A percentile compares a stretch with the other conserved stretches of the same genome.
These are phyloP conservation scores for Peromyscus maniculatus DNA, from an alignment of 2,113 vertebrate genomes.

Conservation along the genomic window DNA sequence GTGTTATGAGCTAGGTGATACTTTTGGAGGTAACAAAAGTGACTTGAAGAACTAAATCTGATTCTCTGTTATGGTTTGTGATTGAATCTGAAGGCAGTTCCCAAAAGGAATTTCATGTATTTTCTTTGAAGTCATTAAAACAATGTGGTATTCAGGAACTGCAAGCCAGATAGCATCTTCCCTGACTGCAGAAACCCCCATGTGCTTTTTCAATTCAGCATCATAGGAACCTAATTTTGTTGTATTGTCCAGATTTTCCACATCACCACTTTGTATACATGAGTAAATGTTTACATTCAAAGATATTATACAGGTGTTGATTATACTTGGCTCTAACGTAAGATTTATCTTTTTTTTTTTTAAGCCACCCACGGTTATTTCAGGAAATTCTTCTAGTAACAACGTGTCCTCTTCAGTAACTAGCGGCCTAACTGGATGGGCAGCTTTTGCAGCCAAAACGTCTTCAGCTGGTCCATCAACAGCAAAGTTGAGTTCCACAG, in stretches of 20 bases:
- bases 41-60: constrained; percentile 37
- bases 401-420: constrained; percentile 90
- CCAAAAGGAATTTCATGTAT: not conserved
- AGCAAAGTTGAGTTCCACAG: constrained; percentile 91
- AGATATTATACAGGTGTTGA: not conserved
- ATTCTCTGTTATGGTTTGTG: not conserved
- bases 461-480: constrained; percentile 90
- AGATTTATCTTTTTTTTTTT: constrained; percentile 74
- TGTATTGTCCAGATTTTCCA: constrained; percentile 13
- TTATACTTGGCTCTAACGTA: constrained; percentile 65
- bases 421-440: constrained; percentile 97
- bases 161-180: not conserved
- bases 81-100: constrained; percentile 20
- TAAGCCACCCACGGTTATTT: constrained; percentile 89
- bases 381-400: constrained; percentile 91
- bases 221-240: constrained; percentile 28
- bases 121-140: constrained; percentile 49
- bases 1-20: not conserved
- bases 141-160: not conserved
- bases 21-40: not conserved
- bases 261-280: constrained; percentile 6
- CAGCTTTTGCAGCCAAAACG: constrained; percentile 97
- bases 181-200: not conserved
- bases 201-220: constrained; percentile 36
- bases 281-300: constrained; percentile 19